Evolutionary conservation across 2,888 invertebrate species (phyloP).

Genomic region (Agrochola circellaris): DNA sequence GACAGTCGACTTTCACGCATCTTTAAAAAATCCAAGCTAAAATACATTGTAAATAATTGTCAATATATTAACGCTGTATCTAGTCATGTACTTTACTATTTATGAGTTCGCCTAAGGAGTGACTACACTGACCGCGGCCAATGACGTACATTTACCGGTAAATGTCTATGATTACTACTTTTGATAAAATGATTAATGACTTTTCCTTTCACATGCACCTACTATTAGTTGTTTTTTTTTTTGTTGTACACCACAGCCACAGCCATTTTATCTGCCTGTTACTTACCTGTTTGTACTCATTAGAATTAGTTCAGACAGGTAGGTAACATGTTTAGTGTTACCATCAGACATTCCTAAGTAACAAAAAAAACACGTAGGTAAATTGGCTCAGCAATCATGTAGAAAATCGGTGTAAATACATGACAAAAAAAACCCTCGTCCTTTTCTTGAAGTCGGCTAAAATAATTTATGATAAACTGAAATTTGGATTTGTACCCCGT

Average conservation of each 20-base stretch:
- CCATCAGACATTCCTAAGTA: neutral
- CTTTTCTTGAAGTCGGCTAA: neutral
- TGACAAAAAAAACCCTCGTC: too few species aligned
- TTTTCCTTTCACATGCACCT: neutral
- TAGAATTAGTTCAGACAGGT: neutral
- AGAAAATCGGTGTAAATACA: too few species aligned
- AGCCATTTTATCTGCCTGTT: neutral
- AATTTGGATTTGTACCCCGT: too few species aligned
- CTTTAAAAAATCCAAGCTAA: constrained; percentile 9
- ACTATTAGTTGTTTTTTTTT: neutral
- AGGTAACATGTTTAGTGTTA: neutral
- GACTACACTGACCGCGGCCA: constrained; percentile 34
- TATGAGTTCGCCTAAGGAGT: constrained; percentile 49
- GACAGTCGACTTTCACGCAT: neutral
- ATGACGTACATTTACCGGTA: constrained; percentile 42
- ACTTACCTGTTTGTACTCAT: neutral
- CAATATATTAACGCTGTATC: constrained; percentile 41
- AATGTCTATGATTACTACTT: neutral
- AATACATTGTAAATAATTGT: constrained; percentile 60
- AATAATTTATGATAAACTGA: too few species aligned
- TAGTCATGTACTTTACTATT: constrained; percentile 54
- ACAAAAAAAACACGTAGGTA: neutral
- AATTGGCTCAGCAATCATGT: too few species aligned
- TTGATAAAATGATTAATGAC: neutral
- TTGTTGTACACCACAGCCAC: neutral